A percentile compares a stretch with the other conserved stretches of the same genome.
Evolutionary conservation across 2,113 vertebrate genomes (phyloP).

Genomic region (Anolis carolinensis): DNA sequence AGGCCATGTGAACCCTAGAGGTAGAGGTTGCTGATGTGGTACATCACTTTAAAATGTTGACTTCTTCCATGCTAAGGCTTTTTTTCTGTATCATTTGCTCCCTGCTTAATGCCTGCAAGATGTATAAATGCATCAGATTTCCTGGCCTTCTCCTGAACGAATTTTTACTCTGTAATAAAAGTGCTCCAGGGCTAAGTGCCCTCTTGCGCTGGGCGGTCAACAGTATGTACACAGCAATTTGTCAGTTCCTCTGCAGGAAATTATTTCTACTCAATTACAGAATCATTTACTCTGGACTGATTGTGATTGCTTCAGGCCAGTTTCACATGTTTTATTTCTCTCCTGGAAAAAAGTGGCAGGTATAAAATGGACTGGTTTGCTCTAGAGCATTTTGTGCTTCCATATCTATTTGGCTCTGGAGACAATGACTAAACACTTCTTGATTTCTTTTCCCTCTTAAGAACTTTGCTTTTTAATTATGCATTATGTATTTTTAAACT

Average conservation of each 20-base stretch:
- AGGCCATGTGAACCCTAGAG: neutral
- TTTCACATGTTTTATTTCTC: conserved; percentile 16
- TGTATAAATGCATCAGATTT: neutral
- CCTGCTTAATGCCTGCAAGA: neutral
- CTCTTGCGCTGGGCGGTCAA: neutral
- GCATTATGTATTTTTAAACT: too few species aligned
- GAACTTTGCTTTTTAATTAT: too few species aligned
- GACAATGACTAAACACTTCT: neutral
- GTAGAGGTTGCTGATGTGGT: neutral
- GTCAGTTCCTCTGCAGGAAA: conserved; percentile 7
- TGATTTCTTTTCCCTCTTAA: too few species aligned
- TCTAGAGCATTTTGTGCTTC: neutral
- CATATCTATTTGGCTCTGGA: neutral
- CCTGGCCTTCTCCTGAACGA: neutral
- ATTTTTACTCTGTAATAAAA: neutral
- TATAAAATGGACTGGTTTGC: neutral
- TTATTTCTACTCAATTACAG: conserved; percentile 20
- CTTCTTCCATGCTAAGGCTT: too few species aligned
- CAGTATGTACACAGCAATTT: neutral
- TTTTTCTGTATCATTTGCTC: too few species aligned
- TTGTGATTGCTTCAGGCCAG: conserved; percentile 5
- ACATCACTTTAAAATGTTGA: neutral
- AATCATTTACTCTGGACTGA: conserved; percentile 22
- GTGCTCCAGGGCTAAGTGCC: neutral
- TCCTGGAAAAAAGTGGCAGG: neutral